Evolutionary conservation across 2,888 invertebrate genomes (phyloP).

Genomic region (Molorchus minor): DNA sequence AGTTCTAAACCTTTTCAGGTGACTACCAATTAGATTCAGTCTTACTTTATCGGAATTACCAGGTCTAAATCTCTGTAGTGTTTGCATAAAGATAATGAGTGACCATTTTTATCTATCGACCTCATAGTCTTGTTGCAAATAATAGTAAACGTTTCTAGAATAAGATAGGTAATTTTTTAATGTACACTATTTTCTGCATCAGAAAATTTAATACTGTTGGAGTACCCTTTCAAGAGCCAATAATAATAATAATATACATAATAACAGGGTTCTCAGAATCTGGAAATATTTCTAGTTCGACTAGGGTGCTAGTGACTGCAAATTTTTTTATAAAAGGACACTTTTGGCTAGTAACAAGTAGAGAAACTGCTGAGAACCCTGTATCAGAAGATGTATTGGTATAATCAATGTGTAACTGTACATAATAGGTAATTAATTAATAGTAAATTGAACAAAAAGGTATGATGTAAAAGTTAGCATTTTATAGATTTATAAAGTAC

Average conservation of each 20-base stretch:
- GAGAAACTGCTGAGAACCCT: too few species aligned
- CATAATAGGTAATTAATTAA: constrained; percentile 16
- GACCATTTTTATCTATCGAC: constrained; percentile 12
- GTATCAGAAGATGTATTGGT: constrained; percentile 8
- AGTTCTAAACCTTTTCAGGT: too few species aligned
- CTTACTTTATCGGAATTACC: background rate
- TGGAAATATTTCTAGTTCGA: too few species aligned
- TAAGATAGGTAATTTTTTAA: constrained; percentile 5
- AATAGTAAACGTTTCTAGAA: constrained; percentile 10
- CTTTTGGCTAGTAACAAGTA: too few species aligned
- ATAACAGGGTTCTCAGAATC: too few species aligned
- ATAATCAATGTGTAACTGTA: constrained; percentile 19
- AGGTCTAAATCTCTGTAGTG: background rate
- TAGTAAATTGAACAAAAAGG: constrained; percentile 15
- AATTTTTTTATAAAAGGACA: too few species aligned
- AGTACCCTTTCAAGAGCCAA: constrained; percentile 3
- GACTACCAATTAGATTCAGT: too few species aligned
- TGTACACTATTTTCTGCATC: constrained; percentile 40
- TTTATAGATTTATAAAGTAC: constrained; percentile 12
- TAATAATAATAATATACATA: constrained; percentile 1
- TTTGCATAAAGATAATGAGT: background rate
- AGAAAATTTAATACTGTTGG: constrained; percentile 35
- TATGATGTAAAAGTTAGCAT: background rate
- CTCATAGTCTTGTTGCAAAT: constrained; percentile 11
- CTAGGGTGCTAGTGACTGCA: too few species aligned